phyloP scores from a whole-genome alignment of 1,140 invertebrate species.

The Carposina sasakii region DNA sequence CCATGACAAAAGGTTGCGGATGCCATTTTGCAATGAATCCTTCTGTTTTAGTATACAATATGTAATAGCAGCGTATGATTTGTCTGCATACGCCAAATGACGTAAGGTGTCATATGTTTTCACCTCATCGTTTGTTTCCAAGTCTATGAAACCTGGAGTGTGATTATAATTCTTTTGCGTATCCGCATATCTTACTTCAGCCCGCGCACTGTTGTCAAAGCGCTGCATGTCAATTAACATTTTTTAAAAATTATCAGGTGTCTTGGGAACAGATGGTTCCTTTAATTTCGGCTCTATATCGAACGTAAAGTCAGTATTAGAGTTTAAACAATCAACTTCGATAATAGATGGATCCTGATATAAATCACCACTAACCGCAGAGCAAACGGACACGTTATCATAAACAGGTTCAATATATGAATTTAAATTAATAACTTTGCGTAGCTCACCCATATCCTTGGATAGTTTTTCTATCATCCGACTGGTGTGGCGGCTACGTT shows the following conservation, averaged over 20 bases:
- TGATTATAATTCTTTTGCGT: neutral
- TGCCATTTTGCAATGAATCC: neutral
- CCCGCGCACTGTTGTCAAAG: neutral
- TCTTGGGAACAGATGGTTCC: conserved; percentile 2
- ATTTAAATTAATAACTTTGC: too few species aligned
- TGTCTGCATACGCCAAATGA: neutral
- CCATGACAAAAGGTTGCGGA: neutral
- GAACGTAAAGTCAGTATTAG: neutral
- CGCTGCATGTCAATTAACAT: neutral
- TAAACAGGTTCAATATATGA: too few species aligned
- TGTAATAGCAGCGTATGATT: neutral
- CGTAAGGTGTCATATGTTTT: neutral
- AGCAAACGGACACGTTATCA: too few species aligned
- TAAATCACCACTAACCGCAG: conserved; percentile 1
- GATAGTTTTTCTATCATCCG: too few species aligned
- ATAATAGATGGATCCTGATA: neutral
- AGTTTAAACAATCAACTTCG: neutral
- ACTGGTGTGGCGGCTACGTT: too few species aligned
- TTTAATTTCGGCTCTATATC: neutral
- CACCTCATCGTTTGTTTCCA: neutral
- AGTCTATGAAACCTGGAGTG: neutral
- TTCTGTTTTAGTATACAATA: neutral
- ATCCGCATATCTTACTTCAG: neutral
- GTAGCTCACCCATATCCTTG: too few species aligned
- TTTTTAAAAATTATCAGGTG: neutral